Percentiles rank a stretch among this genome's conserved stretches.
phyloP scores from a whole-genome alignment of 1,140 invertebrate species.

The Palaemon carinicauda region DNA sequence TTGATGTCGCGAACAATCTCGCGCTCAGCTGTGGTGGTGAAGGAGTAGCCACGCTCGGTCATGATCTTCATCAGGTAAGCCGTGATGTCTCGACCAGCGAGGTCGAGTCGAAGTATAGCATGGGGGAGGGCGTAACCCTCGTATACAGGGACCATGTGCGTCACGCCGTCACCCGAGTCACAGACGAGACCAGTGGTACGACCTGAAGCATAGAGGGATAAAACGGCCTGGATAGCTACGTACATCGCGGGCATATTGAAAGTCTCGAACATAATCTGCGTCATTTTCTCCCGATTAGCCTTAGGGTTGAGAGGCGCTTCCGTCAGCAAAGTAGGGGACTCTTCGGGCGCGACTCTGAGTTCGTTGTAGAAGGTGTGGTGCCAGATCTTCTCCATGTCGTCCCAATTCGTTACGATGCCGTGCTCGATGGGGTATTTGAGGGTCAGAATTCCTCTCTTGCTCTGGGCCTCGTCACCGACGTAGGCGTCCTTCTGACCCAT shows the following conservation, averaged over 20 bases:
- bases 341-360: slow-evolving; percentile 92
- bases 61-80: slow-evolving; percentile 92
- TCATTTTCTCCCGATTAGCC: slow-evolving; percentile 88
- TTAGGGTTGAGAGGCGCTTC: slow-evolving; percentile 90
- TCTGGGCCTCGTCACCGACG: slow-evolving; percentile 96
- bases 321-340: slow-evolving; percentile 83
- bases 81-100: slow-evolving; percentile 87
- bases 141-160: not conserved
- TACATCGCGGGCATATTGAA: slow-evolving; percentile 94
- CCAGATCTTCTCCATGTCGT: slow-evolving; percentile 97
- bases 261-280: slow-evolving; percentile 92
- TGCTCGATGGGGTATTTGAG: slow-evolving; percentile 66
- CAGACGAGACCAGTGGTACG: slow-evolving; percentile 94
- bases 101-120: slow-evolving; percentile 80
- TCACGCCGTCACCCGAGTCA: not conserved
- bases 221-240: slow-evolving; percentile 89
- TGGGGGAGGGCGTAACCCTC: not conserved
- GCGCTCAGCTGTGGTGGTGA: slow-evolving; percentile 75
- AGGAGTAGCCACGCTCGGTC: slow-evolving; percentile 74
- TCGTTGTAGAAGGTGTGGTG: slow-evolving; percentile 96
- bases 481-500: slow-evolving; percentile 98
- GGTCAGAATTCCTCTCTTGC: slow-evolving; percentile 80
- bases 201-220: slow-evolving; percentile 90
- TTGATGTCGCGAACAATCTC: slow-evolving; percentile 86
- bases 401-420: slow-evolving; percentile 95